phyloP scores from a whole-genome alignment of 2,888 invertebrate genomes.

The Lycophotia porphyrea region DNA sequence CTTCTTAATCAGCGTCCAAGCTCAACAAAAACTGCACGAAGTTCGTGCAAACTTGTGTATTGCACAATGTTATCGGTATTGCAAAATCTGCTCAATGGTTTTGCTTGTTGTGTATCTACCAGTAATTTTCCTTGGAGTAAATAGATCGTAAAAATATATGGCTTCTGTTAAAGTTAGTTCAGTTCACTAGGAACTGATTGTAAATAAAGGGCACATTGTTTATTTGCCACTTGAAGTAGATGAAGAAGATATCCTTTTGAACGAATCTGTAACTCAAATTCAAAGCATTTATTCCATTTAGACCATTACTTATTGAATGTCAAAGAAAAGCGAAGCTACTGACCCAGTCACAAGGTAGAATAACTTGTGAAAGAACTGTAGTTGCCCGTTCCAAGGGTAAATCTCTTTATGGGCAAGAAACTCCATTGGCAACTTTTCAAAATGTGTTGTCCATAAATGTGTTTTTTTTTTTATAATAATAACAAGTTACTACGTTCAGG shows the following conservation, averaged over 20 bases:
- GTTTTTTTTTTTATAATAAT: no score
- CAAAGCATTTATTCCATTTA: no score
- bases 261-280: not conserved
- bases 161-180: slow-evolving; percentile 21
- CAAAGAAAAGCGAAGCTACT: no score
- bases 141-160: slow-evolving; percentile 51
- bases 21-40: slow-evolving; percentile 59
- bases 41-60: slow-evolving; percentile 57
- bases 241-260: slow-evolving; percentile 14
- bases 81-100: slow-evolving; percentile 54
- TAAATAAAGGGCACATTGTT: slow-evolving; percentile 4
- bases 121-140: slow-evolving; percentile 49
- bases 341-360: no score
- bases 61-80: slow-evolving; percentile 61
- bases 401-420: no score
- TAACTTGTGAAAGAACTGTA: no score
- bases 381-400: no score
- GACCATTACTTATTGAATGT: no score
- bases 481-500: not conserved
- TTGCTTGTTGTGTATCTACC: slow-evolving; percentile 35
- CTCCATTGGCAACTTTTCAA: no score
- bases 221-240: not conserved
- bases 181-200: slow-evolving; percentile 11
- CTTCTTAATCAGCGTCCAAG: slow-evolving; percentile 58
- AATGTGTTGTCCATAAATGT: no score